phyloP scores from a whole-genome alignment of 1,140 invertebrate genomes.

The Zaprionus nigranus region DNA sequence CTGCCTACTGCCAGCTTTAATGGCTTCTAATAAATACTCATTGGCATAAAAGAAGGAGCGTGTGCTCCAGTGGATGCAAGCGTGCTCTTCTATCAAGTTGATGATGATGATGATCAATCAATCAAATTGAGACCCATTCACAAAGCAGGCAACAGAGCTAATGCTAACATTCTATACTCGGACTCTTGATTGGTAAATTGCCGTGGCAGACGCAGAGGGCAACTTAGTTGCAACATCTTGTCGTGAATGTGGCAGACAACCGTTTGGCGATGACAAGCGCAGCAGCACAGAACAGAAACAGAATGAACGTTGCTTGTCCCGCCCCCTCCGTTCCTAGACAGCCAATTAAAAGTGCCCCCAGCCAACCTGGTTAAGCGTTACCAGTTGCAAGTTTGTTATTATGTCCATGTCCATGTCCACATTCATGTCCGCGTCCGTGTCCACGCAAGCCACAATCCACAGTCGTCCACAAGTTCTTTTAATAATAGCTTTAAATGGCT shows the following conservation, averaged over 20 bases:
- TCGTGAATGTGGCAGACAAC: conserved; percentile 36
- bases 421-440: conserved; percentile 14
- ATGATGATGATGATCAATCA: conserved; percentile 48
- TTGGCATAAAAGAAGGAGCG: conserved; percentile 67
- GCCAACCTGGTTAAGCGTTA: conserved; percentile 39
- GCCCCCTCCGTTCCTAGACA: conserved; percentile 37
- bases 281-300: conserved; percentile 10
- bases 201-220: conserved; percentile 1
- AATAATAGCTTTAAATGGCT: conserved; percentile 65
- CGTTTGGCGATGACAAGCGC: conserved; percentile 55
- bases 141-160: conserved; percentile 17
- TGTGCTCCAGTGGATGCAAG: conserved; percentile 47
- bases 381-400: conserved; percentile 6
- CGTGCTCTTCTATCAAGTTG: neutral
- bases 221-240: conserved; percentile 62
- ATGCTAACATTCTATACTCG: conserved; percentile 37
- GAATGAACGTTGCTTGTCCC: conserved; percentile 10
- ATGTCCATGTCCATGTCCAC: neutral
- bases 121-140: conserved; percentile 53
- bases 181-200: conserved; percentile 60
- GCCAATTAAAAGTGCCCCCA: conserved; percentile 63
- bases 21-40: conserved; percentile 70
- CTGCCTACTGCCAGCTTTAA: conserved; percentile 37
- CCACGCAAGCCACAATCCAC: neutral
- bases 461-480: conserved; percentile 53